Conservation (phyloP, 2,888 invertebrate species). For the Eucera pruinosa region DNA sequence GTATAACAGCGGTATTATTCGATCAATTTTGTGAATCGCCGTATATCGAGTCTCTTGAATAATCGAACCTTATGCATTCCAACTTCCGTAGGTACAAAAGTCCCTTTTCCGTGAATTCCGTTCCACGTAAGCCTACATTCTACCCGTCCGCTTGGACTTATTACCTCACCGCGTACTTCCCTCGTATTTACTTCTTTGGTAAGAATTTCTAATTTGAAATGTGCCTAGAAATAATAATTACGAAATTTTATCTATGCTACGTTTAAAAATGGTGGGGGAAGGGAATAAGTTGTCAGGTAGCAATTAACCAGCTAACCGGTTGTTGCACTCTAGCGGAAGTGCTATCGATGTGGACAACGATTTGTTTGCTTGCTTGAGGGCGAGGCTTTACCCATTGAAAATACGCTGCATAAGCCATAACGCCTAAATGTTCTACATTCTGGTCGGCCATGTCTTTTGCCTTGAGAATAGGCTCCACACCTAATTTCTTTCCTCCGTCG, state of each 20-base stretch:
- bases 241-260: not conserved
- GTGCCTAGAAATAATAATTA: slow-evolving; percentile 87
- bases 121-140: slow-evolving; percentile 85
- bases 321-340: slow-evolving; percentile 95
- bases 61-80: slow-evolving; percentile 93
- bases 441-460: slow-evolving; percentile 97
- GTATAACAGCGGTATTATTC: too few relatives aligned
- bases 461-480: slow-evolving; percentile 95
- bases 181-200: slow-evolving; percentile 89
- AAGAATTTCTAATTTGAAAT: slow-evolving; percentile 91
- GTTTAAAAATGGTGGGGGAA: too few relatives aligned
- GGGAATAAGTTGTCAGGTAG: not conserved
- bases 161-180: slow-evolving; percentile 91
- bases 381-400: slow-evolving; percentile 95
- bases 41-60: too few relatives aligned
- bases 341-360: slow-evolving; percentile 91
- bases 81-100: slow-evolving; percentile 94
- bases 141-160: slow-evolving; percentile 90
- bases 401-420: slow-evolving; percentile 98
- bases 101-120: slow-evolving; percentile 88
- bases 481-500: slow-evolving; percentile 87
- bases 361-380: slow-evolving; percentile 92
- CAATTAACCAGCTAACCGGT: slow-evolving; percentile 87
- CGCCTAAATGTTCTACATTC: slow-evolving; percentile 97
- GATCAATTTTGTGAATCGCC: too few relatives aligned